Conservation (phyloP, 2,888 invertebrate genomes). For the Brachyptera risi region DNA sequence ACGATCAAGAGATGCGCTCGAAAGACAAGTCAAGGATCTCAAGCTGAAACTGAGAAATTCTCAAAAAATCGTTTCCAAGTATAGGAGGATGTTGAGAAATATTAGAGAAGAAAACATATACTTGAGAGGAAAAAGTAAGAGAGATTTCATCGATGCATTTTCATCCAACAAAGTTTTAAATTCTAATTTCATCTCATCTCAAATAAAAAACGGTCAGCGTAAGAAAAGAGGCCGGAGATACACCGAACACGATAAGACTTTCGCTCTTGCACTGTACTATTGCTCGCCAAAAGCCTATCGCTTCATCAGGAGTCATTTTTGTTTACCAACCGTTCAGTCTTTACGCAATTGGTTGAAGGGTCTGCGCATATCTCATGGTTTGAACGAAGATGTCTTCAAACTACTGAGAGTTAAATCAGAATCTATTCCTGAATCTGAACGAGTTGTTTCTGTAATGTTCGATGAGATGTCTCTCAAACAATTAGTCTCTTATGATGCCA, state of each 20-base stretch:
- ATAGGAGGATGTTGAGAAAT: not conserved
- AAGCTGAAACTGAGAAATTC: not conserved
- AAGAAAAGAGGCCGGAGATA: not conserved
- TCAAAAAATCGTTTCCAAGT: not conserved
- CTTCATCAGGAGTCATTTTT: not conserved
- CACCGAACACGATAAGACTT: not conserved
- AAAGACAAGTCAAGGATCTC: not conserved
- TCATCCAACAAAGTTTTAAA: not conserved
- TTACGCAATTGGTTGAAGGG: not conserved
- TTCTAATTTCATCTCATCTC: not conserved
- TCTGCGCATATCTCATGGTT: not conserved
- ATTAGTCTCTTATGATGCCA: not conserved
- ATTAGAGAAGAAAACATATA: too few relatives aligned
- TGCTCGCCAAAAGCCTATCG: slow-evolving; percentile 5
- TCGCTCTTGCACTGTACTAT: not conserved
- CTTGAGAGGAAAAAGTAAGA: not conserved
- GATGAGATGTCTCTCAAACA: slow-evolving; percentile 1
- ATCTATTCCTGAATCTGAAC: not conserved
- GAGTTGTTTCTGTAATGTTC: not conserved
- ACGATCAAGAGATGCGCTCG: not conserved
- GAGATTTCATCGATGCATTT: not conserved
- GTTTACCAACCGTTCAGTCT: not conserved
- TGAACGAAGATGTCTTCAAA: not conserved
- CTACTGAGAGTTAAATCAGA: not conserved
- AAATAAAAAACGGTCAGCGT: not conserved